Base-by-base conservation (phyloP, 2,113 vertebrate species). In the Mormyrus iriodes region DNA sequence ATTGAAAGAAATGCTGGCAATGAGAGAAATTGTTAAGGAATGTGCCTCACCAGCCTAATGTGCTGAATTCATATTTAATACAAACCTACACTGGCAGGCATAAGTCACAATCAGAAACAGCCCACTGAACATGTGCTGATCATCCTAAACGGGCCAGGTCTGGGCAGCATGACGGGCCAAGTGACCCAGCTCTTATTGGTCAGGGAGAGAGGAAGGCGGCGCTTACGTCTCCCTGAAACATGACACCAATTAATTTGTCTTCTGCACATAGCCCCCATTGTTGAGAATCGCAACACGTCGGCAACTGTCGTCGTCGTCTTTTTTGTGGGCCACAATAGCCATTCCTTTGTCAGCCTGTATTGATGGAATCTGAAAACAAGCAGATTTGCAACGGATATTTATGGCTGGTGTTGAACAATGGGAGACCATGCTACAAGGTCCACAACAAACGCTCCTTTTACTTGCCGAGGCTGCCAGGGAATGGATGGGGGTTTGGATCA, bases 351-450 rank as follows among this genome's bases (percentile, higher is more conserved):
- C 88, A 69, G 42, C 39, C 91, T 82, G 89, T 92, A 93, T 91
- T 92, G 93, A 93, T 92, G 93, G 95, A 95, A 95, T 95, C 93
- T 95, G 93, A 95, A 95, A 95, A 94, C 95, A 95, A 95, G 95
- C 95, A 94, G 94, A 95, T 95, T 95, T 94, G 91, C 91, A 91
- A 93, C 89, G 92, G 90, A 91, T 90, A 90, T 90, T 90, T 88
- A 90, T 58, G 52, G 85, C 86, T 53, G 89, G 61, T 88, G 35
- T 89, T 90, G 93, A 94, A 95, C 95, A 95, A 95, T 94, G 93
- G 93, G 39, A 42, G 19, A 92, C 91, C 91, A 61, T 55, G 86
- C 89, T 49, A 83, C 85, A 88, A 90, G 83, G 90, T 39, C 76
- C 61, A 86, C 88, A 91, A 92, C 91, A 90, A 91, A 65, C 27